phyloP scores from a whole-genome alignment of 64 coral and sea anemone genomes.

The Montipora efflorescens region DNA sequence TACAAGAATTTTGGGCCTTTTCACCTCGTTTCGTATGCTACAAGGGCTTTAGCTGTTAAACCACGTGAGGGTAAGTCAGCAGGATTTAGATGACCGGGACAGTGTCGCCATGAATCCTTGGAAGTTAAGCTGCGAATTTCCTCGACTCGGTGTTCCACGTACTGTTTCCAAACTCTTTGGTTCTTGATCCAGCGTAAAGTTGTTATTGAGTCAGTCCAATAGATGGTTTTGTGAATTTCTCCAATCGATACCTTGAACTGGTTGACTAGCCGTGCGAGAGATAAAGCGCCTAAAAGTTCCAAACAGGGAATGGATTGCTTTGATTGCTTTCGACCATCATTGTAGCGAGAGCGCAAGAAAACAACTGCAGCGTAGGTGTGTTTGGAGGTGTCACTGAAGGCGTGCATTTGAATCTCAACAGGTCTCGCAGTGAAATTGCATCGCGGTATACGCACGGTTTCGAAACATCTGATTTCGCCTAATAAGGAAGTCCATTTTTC shows the following conservation, averaged over 20 bases:
- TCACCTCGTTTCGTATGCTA: constrained; percentile 9
- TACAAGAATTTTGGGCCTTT: constrained; percentile 41
- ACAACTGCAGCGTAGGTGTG: too few relatives aligned
- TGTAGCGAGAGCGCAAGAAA: too few relatives aligned
- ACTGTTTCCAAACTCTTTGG: constrained; percentile 37
- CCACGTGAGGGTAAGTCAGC: constrained; percentile 53
- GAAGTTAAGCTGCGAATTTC: constrained; percentile 33
- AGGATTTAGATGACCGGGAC: constrained; percentile 46
- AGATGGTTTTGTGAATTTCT: not conserved
- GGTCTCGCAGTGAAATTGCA: too few relatives aligned
- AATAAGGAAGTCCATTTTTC: too few relatives aligned
- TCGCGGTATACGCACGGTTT: too few relatives aligned
- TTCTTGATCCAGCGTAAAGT: constrained; percentile 46
- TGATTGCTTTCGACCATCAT: not conserved
- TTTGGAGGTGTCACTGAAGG: too few relatives aligned
- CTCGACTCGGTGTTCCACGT: constrained; percentile 41
- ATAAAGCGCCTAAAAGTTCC: constrained; percentile 42
- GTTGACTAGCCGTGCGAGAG: constrained; percentile 18
- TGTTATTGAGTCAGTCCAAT: constrained; percentile 50
- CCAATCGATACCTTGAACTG: not conserved
- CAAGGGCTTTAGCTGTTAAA: constrained; percentile 6
- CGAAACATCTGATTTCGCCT: too few relatives aligned
- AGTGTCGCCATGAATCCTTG: constrained; percentile 13
- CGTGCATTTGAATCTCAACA: too few relatives aligned
- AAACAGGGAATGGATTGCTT: constrained; percentile 53